A percentile compares a stretch with the other conserved stretches of the same genome.
Evolutionary conservation across 2,113 vertebrate genomes (phyloP).

Genomic region (Forbesichthys papilliferus): DNA sequence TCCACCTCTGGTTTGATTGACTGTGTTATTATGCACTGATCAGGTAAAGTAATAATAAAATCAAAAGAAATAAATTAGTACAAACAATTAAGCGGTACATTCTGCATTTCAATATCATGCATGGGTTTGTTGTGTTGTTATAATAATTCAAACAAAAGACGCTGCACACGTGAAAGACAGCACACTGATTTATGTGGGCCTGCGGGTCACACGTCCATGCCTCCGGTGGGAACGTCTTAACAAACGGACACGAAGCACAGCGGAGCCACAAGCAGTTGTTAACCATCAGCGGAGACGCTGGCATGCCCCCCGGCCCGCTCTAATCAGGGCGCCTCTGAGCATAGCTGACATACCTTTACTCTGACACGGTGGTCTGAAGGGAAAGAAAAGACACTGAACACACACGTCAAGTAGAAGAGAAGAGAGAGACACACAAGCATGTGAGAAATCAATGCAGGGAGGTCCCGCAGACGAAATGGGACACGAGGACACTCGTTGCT

Average conservation of each 20-base stretch:
- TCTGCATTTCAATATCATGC: neutral
- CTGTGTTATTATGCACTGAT: neutral
- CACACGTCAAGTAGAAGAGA: slow-evolving; percentile 23
- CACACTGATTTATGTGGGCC: slow-evolving; percentile 42
- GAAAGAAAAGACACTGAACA: slow-evolving; percentile 48
- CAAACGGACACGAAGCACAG: slow-evolving; percentile 54
- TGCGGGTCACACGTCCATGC: slow-evolving; percentile 52
- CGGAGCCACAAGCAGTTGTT: slow-evolving; percentile 38
- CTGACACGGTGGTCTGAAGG: slow-evolving; percentile 52
- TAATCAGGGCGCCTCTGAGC: slow-evolving; percentile 59
- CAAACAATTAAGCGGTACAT: neutral
- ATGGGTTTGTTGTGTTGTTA: neutral
- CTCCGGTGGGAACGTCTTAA: slow-evolving; percentile 56
- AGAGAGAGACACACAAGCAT: slow-evolving; percentile 43
- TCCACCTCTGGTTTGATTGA: neutral
- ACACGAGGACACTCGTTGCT: neutral
- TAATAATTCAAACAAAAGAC: slow-evolving; percentile 5
- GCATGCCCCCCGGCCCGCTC: slow-evolving; percentile 42
- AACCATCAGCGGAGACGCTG: slow-evolving; percentile 12
- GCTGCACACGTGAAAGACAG: neutral
- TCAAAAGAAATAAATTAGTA: neutral
- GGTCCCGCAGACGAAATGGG: slow-evolving; percentile 38
- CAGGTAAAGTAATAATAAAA: neutral
- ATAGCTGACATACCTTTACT: slow-evolving; percentile 61
- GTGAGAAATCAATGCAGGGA: slow-evolving; percentile 40